Evolutionary conservation across 23 tunicate genomes (phyloP).

Genomic region (Trididemnum nubilum): DNA sequence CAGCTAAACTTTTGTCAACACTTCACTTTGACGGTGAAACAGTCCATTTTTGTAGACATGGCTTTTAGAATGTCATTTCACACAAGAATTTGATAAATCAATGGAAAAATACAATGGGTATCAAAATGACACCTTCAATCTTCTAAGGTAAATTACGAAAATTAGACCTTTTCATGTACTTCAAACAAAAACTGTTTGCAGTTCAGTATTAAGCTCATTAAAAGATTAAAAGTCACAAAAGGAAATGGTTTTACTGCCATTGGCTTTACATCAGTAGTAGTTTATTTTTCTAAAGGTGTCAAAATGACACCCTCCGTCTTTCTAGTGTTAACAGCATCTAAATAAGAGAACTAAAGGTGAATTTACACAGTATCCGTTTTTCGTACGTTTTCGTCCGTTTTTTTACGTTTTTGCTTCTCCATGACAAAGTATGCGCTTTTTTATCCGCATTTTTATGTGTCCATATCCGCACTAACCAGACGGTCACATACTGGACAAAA

Average conservation of each 20-base stretch:
- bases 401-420: too few species aligned
- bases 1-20: background rate
- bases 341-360: too few species aligned
- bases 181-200: slow-evolving; percentile 3
- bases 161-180: slow-evolving; percentile 2
- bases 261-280: background rate
- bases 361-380: too few species aligned
- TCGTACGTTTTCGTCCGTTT: too few species aligned
- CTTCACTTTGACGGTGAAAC: background rate
- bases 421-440: too few species aligned
- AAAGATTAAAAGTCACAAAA: slow-evolving; percentile 3
- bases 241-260: slow-evolving; percentile 1
- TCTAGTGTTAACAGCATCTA: slow-evolving; percentile 25
- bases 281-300: slow-evolving; percentile 12
- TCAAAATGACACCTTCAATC: slow-evolving; percentile 18
- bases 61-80: background rate
- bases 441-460: too few species aligned
- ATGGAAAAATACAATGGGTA: slow-evolving; percentile 5
- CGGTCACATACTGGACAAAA: too few species aligned
- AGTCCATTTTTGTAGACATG: background rate
- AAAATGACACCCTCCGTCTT: slow-evolving; percentile 19
- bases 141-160: slow-evolving; percentile 3
- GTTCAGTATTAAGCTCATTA: slow-evolving; percentile 7
- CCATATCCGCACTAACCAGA: too few species aligned
- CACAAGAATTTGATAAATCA: background rate